Evolutionary conservation across 1,140 invertebrate genomes (phyloP).

Genomic region (Camponotus pennsylvanicus): DNA sequence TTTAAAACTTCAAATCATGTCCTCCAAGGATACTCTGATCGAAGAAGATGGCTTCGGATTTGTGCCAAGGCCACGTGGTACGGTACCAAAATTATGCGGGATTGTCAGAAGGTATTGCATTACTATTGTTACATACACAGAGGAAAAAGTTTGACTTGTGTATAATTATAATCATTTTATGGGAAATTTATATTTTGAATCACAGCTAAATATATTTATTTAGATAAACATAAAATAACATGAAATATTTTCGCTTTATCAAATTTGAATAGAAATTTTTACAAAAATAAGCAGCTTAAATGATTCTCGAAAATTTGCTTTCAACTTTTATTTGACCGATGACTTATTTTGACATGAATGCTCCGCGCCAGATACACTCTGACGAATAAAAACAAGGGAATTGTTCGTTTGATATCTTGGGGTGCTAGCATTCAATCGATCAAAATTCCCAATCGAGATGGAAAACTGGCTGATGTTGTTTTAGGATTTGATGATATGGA

Average conservation of each 20-base stretch:
- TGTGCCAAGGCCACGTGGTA: slow-evolving; percentile 52
- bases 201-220: neutral
- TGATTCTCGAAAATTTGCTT: neutral
- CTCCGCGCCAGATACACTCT: slow-evolving; percentile 81
- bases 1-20: slow-evolving; percentile 45
- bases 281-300: neutral
- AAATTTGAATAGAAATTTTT: neutral
- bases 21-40: slow-evolving; percentile 56
- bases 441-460: slow-evolving; percentile 87
- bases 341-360: slow-evolving; percentile 1
- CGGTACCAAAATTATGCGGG: slow-evolving; percentile 40
- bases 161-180: neutral
- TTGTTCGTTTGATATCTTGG: slow-evolving; percentile 87
- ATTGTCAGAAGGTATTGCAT: slow-evolving; percentile 74
- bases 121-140: neutral
- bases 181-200: neutral
- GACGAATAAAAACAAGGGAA: slow-evolving; percentile 83
- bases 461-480: slow-evolving; percentile 87
- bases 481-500: slow-evolving; percentile 88
- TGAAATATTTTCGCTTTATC: neutral
- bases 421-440: slow-evolving; percentile 89
- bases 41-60: slow-evolving; percentile 76
- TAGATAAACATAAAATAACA: neutral
- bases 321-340: neutral
- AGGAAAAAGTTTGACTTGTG: neutral